Base-by-base conservation (phyloP, 2,797 vertebrate genomes). In the Rallus crepitans region DNA sequence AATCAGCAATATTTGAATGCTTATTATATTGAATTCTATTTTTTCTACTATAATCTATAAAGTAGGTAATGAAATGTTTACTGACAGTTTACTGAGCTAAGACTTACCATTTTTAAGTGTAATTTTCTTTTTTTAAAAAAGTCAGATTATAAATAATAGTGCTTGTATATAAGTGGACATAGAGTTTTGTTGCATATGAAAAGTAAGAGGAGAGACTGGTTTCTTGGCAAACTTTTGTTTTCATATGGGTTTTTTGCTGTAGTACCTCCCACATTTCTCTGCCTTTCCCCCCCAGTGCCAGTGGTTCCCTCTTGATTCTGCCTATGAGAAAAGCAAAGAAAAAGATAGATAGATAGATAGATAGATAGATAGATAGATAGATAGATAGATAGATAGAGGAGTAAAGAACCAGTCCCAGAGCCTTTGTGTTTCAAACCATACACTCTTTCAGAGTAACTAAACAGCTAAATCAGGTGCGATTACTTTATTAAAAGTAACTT, bases 401-500 rank as follows among this genome's bases (percentile, higher is more conserved):
- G 15, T 13, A 71, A 81, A 89, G 75, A 79, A 63, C 18, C 30
- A 91, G 14, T 14, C 8, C 14, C 12, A 71, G 40, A 24, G 33
- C 50, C 63, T 75, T 69, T 35, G 24, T 89, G 33, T 76, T 86
- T 76, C 60, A 90, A 94, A 94, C 48, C 21, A 31, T 60, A 20
- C 39, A 23, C 25, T 89, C 96, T 66, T 86, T 76, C 87, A 83
- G 79, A 69, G 72, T 87, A 91, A 69, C 66, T 90, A 25, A 82
- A 87, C 71, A 87, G 61, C 79, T 42, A 75, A 80, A 82, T 91
- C 3, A 2, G 30, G 28, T 78, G 56, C 72, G 83, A 92, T 96
- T 96, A 94, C 82, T 87, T 93, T 96, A 93, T 97, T 96, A 94
- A 96, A 96, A 97, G 45, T 97, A 90, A 95, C 93, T 97, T 95